Percentiles rank a stretch among this genome's conserved stretches.
Conservation (phyloP, 2,113 vertebrate species). For the Mastomys natalensis region DNA sequence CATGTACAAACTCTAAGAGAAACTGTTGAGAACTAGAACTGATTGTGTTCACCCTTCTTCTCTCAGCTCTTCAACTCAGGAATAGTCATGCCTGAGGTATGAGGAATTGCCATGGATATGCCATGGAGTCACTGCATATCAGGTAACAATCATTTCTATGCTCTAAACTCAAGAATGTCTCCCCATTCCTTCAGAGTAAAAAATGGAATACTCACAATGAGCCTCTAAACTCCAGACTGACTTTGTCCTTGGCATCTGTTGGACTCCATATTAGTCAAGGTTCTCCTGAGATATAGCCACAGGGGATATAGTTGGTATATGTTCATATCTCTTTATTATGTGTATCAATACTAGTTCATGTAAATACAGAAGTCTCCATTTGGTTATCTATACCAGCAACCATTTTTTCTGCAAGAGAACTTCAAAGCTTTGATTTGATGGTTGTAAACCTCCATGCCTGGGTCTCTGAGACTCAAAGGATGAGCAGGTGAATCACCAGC, state of each 20-base stretch:
- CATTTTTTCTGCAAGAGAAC: constrained; percentile 20
- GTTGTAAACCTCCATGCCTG: too few relatives aligned
- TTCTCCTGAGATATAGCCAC: not conserved
- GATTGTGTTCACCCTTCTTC: not conserved
- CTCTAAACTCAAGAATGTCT: not conserved
- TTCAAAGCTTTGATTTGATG: not conserved
- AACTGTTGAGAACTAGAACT: not conserved
- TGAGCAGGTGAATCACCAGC: not conserved
- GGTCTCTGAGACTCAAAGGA: not conserved
- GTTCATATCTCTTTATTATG: not conserved
- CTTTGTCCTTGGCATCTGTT: not conserved
- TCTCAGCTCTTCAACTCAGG: not conserved
- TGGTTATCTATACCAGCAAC: not conserved
- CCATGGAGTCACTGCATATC: not conserved
- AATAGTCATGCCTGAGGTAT: too few relatives aligned
- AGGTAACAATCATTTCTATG: not conserved
- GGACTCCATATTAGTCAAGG: not conserved
- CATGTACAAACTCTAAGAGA: not conserved
- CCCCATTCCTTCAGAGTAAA: not conserved
- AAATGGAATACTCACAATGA: not conserved
- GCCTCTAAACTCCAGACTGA: not conserved
- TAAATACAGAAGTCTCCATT: not conserved
- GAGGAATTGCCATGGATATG: too few relatives aligned
- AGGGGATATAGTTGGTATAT: too few relatives aligned
- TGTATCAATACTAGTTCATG: not conserved